Base-by-base conservation (phyloP, 1,140 invertebrate species). In the Hyles vespertilio region DNA sequence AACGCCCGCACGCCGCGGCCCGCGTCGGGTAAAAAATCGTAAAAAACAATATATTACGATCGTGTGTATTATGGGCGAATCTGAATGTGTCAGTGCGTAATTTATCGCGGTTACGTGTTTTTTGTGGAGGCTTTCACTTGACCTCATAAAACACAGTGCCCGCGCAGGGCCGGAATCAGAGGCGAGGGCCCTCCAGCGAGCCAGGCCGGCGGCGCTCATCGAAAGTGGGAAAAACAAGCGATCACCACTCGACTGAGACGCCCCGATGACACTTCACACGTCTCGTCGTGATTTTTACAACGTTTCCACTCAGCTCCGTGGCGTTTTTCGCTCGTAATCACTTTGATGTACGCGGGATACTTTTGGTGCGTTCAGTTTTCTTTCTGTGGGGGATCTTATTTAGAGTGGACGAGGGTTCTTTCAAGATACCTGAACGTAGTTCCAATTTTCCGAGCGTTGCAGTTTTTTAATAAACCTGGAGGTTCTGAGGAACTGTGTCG, bases 201-300 rank as follows among this genome's bases (percentile, higher is more conserved):
- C 62, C 70, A 65, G 69, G 72, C 72, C 74, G 72, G 73, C 65
- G 70, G 74, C 75, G 74, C 74, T 74, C 78, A 83, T 89, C 77
- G 78, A 77, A 87, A 87, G 86, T 84, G 86, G 82, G 83, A 86
- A 87, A 87, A 89, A 89, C 86, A 89, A 84, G 81, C 83, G 86
- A 89, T 87, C 84, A 74, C 82, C 81, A 87, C 84, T 86, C 76
- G 61, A 85, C 71, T 61, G 70, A 82, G 81, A 79, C 79, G 77
- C 69, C 71, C 60, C 69, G 75, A 87, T 82, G 83, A 79, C 81
- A 82, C 86, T 89, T 87, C 81, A 86, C 86, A 86, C 83, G 83
- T 80, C 54, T 56, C 75, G 79, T 70, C 72, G 80, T 84, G 84
- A 89, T 87, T 89, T 89, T 89, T 84, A 87, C 84, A 89, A 82